Conservation (phyloP, 2,113 vertebrate genomes). For the Alethe castanea region DNA sequence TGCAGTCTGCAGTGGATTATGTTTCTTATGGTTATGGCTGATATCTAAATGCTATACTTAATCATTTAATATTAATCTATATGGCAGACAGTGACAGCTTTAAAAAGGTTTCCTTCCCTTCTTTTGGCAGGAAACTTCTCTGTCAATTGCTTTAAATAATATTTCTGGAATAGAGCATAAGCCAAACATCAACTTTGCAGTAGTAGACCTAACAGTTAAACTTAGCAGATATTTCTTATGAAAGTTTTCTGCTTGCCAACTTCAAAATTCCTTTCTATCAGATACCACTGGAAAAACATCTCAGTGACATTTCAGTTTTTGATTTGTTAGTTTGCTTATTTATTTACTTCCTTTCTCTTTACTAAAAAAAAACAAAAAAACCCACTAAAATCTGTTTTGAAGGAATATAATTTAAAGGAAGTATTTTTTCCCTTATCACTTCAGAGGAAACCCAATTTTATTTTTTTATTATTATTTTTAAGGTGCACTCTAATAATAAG, state of each 20-base stretch:
- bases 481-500: neutral
- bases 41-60: neutral
- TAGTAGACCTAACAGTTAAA: neutral
- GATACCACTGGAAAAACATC: neutral
- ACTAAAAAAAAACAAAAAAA: constrained; percentile 39
- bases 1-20: neutral
- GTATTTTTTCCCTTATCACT: neutral
- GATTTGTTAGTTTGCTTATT: neutral
- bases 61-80: neutral
- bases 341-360: neutral
- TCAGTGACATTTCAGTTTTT: neutral
- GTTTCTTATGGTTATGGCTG: neutral
- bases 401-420: neutral
- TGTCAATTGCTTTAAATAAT: neutral
- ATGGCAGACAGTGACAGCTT: neutral
- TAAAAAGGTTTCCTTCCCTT: neutral
- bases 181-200: neutral
- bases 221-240: neutral
- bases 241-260: neutral
- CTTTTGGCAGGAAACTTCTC: neutral
- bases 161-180: neutral
- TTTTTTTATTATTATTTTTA: neutral
- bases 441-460: neutral
- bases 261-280: neutral
- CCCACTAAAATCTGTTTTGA: neutral